These are phyloP conservation scores for Heliconius charithonia DNA, from an alignment of 2,888 invertebrate genomes.

Conservation along the genomic window DNA sequence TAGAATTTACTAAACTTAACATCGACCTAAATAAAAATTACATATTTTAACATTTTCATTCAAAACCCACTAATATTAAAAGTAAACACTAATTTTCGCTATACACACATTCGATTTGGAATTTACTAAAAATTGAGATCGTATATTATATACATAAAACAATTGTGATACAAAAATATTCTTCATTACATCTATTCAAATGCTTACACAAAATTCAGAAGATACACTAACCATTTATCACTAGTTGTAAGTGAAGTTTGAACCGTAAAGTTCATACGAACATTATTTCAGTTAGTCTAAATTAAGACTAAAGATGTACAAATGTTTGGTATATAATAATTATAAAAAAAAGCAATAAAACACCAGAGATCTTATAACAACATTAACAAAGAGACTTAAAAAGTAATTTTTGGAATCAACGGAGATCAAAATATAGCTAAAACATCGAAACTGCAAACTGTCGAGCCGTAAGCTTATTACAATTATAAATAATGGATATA, in stretches of 20 bases:
- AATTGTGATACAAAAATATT: slow-evolving; percentile 39
- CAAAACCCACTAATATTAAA: slow-evolving; percentile 56
- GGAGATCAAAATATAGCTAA: slow-evolving; percentile 65
- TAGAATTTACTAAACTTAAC: slow-evolving; percentile 84
- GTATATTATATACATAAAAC: slow-evolving; percentile 52
- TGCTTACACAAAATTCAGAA: neutral
- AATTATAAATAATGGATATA: slow-evolving; percentile 73
- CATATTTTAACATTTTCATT: slow-evolving; percentile 72
- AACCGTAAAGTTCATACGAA: neutral
- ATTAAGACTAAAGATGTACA: slow-evolving; percentile 6
- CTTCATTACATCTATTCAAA: slow-evolving; percentile 23
- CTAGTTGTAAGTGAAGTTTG: neutral
- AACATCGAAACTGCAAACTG: slow-evolving; percentile 46
- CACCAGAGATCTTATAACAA: slow-evolving; percentile 24
- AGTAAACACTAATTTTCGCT: slow-evolving; percentile 54
- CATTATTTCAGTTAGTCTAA: neutral
- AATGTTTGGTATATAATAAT: neutral
- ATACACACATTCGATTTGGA: slow-evolving; percentile 57
- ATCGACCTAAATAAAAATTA: slow-evolving; percentile 80
- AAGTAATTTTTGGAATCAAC: slow-evolving; percentile 65
- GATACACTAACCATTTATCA: slow-evolving; percentile 14
- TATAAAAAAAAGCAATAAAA: slow-evolving; percentile 2
- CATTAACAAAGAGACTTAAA: slow-evolving; percentile 60
- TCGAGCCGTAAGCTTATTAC: slow-evolving; percentile 33
- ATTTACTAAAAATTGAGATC: slow-evolving; percentile 73